These are phyloP conservation scores for Pharmacophagus antenor DNA, from an alignment of 2,888 invertebrate genomes.

Conservation along the genomic window DNA sequence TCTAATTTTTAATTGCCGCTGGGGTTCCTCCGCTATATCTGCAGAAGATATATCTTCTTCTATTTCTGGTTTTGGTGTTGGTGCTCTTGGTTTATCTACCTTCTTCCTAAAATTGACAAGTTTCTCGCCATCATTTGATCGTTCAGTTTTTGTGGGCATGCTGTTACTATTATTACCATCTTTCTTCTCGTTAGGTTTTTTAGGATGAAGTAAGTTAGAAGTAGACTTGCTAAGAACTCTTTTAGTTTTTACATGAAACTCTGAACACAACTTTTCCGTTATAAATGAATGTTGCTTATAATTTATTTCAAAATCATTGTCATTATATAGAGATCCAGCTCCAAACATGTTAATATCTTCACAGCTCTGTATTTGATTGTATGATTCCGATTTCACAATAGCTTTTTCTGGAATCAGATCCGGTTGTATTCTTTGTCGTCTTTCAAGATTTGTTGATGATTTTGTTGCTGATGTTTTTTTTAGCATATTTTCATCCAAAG, in stretches of 20 bases:
- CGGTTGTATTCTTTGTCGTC: slow-evolving; percentile 76
- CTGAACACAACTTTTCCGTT: slow-evolving; percentile 85
- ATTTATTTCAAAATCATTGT: slow-evolving; percentile 78
- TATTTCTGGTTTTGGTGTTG: slow-evolving; percentile 70
- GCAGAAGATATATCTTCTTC: slow-evolving; percentile 61
- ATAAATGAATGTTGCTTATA: slow-evolving; percentile 83
- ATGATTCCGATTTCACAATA: slow-evolving; percentile 73
- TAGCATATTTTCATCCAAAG: slow-evolving; percentile 74
- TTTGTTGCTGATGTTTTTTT: slow-evolving; percentile 72
- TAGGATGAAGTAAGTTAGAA: slow-evolving; percentile 82
- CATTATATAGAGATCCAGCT: slow-evolving; percentile 78
- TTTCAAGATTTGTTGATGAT: slow-evolving; percentile 71
- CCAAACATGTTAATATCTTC: slow-evolving; percentile 80
- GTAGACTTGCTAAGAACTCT: slow-evolving; percentile 83
- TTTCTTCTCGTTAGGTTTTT: slow-evolving; percentile 76
- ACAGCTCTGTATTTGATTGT: slow-evolving; percentile 77
- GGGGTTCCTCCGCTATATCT: slow-evolving; percentile 72
- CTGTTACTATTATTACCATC: slow-evolving; percentile 74
- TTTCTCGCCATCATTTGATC: slow-evolving; percentile 61
- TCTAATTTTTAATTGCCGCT: slow-evolving; percentile 71
- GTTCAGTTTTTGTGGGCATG: slow-evolving; percentile 75
- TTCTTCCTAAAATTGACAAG: slow-evolving; percentile 72
- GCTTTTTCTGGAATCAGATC: slow-evolving; percentile 77
- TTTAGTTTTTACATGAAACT: slow-evolving; percentile 87
- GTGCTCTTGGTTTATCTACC: slow-evolving; percentile 73